phyloP scores from a whole-genome alignment of 2,113 vertebrate species.

The Symphodus melops region DNA sequence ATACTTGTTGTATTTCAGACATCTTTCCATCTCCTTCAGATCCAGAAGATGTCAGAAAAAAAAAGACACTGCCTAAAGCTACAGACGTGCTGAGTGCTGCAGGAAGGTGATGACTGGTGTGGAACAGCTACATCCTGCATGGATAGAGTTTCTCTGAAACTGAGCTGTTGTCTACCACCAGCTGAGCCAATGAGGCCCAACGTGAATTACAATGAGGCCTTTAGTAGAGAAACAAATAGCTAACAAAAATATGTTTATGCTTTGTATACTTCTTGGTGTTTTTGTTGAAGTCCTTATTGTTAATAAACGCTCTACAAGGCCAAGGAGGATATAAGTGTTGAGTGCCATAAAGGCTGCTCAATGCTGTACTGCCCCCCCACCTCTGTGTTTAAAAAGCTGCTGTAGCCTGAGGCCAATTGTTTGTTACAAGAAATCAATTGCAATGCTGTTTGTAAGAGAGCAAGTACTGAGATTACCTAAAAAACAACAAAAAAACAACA shows the following conservation, averaged over 20 bases:
- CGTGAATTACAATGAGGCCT: slow-evolving; percentile 40
- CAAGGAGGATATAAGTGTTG: slow-evolving; percentile 50
- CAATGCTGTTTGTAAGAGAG: slow-evolving; percentile 48
- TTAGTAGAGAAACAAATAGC: slow-evolving; percentile 22
- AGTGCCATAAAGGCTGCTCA: slow-evolving; percentile 54
- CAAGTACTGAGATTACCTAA: slow-evolving; percentile 15
- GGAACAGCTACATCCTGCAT: slow-evolving; percentile 61
- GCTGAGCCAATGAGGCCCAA: slow-evolving; percentile 48
- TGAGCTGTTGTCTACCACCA: slow-evolving; percentile 63
- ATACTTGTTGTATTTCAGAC: slow-evolving; percentile 8
- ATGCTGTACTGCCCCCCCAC: slow-evolving; percentile 40
- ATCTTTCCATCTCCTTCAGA: slow-evolving; percentile 24
- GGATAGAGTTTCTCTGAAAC: slow-evolving; percentile 74
- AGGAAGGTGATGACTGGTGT: slow-evolving; percentile 61
- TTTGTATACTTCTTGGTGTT: slow-evolving; percentile 21
- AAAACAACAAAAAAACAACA: slow-evolving; percentile 27
- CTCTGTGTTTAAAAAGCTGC: slow-evolving; percentile 41
- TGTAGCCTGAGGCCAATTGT: slow-evolving; percentile 67
- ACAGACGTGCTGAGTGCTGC: slow-evolving; percentile 47
- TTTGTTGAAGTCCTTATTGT: slow-evolving; percentile 25
- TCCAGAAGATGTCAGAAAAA: slow-evolving; percentile 33
- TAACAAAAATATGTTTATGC: not conserved
- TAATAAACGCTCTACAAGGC: slow-evolving; percentile 29
- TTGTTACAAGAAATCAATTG: slow-evolving; percentile 76
- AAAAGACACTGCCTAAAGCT: slow-evolving; percentile 41